These are phyloP conservation scores for Arizona elegans DNA, from an alignment of 2,113 vertebrate species.

Conservation along the genomic window DNA sequence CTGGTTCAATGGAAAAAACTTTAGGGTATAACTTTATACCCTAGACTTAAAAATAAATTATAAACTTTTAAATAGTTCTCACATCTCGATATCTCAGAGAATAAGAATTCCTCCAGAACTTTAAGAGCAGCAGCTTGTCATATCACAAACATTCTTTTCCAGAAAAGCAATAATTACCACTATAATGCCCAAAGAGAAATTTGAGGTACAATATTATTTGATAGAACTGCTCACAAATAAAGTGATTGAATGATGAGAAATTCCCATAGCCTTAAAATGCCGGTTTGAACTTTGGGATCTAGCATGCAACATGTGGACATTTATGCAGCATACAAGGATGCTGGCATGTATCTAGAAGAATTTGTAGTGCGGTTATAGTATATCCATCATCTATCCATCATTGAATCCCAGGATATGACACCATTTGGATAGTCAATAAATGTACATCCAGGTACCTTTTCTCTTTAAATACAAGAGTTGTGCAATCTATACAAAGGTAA, in stretches of 20 bases:
- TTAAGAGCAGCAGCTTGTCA: conserved; percentile 45
- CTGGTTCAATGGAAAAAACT: conserved; percentile 37
- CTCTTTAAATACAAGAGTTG: not conserved
- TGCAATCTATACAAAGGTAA: not conserved
- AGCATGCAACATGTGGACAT: not conserved
- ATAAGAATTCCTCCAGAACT: conserved; percentile 51
- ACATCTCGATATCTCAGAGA: conserved; percentile 27
- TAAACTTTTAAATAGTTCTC: conserved; percentile 43
- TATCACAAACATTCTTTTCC: conserved; percentile 38
- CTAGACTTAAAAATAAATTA: conserved; percentile 36
- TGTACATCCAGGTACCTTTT: not conserved
- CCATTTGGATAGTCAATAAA: not conserved
- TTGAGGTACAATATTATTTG: not conserved
- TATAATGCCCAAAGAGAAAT: not conserved
- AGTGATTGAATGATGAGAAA: not conserved
- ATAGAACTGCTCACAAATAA: not conserved
- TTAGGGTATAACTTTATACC: conserved; percentile 56
- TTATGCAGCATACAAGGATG: not conserved
- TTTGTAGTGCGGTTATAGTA: not conserved
- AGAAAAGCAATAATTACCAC: conserved; percentile 34
- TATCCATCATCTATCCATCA: not conserved
- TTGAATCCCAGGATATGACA: not conserved
- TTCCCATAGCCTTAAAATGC: not conserved
- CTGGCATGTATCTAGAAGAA: not conserved
- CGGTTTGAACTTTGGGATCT: not conserved